These are phyloP conservation scores for Craniophora ligustri DNA, from an alignment of 2,888 invertebrate species.

Conservation along the genomic window DNA sequence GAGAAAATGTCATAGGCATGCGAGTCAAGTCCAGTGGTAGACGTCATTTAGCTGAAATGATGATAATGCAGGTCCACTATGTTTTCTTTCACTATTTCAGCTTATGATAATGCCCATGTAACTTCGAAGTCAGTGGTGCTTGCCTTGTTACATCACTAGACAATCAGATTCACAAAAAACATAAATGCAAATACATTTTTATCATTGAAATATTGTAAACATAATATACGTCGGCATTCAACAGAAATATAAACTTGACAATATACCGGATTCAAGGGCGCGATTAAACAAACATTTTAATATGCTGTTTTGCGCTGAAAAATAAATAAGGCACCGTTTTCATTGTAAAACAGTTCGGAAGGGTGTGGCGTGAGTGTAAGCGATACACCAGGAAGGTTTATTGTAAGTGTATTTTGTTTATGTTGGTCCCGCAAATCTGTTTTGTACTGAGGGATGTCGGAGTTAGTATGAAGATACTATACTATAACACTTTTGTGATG, in stretches of 20 bases:
- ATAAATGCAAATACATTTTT: neutral
- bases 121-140: no score
- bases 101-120: no score
- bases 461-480: no score
- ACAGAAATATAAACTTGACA: constrained; percentile 1
- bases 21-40: no score
- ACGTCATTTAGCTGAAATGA: no score
- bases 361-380: constrained; percentile 1
- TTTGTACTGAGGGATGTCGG: neutral
- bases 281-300: constrained; percentile 24
- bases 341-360: constrained; percentile 1
- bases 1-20: no score
- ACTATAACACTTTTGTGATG: no score
- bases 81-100: no score
- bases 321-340: constrained; percentile 17
- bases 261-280: constrained; percentile 3
- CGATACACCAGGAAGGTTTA: neutral
- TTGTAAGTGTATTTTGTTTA: no score
- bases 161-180: neutral
- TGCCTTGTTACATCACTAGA: no score
- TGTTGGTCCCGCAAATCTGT: neutral
- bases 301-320: constrained; percentile 18
- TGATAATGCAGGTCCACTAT: no score
- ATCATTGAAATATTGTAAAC: neutral
- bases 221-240: neutral